Evolutionary conservation across 1,140 invertebrate species (phyloP).

Genomic region (Diorhabda sublineata): DNA sequence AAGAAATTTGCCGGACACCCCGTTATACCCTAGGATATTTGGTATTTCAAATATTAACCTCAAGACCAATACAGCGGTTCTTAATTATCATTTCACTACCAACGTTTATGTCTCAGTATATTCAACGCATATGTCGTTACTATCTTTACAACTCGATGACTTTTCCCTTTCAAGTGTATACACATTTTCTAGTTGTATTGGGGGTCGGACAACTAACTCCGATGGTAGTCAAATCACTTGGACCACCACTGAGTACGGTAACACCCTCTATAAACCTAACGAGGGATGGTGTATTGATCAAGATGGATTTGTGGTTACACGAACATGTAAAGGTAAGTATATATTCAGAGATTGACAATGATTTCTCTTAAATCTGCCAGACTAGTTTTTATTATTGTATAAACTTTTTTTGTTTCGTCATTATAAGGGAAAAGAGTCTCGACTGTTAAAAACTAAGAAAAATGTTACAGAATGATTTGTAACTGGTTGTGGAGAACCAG

Average conservation of each 20-base stretch:
- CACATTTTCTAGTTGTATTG: not conserved
- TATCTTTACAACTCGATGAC: not conserved
- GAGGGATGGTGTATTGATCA: constrained; percentile 23
- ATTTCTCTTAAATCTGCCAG: too few species aligned
- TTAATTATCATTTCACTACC: constrained; percentile 29
- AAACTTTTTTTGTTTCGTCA: too few species aligned
- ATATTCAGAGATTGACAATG: too few species aligned
- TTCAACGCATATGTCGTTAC: not conserved
- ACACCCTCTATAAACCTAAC: constrained; percentile 13
- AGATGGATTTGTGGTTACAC: constrained; percentile 16
- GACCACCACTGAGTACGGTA: not conserved
- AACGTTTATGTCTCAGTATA: not conserved
- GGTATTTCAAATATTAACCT: constrained; percentile 24
- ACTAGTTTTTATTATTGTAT: too few species aligned
- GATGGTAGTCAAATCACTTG: not conserved
- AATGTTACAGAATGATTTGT: too few species aligned
- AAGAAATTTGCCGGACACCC: not conserved
- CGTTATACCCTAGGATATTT: constrained; percentile 25
- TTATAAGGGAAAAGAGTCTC: too few species aligned
- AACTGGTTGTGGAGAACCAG: too few species aligned
- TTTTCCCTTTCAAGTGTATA: not conserved
- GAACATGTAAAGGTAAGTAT: constrained; percentile 17
- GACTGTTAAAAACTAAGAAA: too few species aligned
- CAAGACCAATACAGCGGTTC: constrained; percentile 12
- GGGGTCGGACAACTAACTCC: not conserved